phyloP scores from a whole-genome alignment of 2,797 vertebrate genomes.

The Eleutherodactylus coqui region DNA sequence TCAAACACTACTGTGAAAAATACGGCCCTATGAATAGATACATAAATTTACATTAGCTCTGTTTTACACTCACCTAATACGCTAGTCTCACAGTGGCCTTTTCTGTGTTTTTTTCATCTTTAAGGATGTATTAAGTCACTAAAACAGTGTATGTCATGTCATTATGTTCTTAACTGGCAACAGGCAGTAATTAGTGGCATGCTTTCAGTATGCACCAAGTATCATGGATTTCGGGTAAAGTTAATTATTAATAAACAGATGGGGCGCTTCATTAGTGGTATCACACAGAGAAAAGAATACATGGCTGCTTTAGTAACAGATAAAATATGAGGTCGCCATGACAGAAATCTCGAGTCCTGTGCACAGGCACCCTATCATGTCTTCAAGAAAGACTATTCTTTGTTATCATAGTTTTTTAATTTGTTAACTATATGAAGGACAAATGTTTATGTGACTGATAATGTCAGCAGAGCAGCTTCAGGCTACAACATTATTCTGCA shows the following conservation, averaged over 20 bases:
- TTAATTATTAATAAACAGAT: conserved; percentile 34
- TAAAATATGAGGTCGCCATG: not conserved
- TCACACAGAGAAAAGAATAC: conserved; percentile 7
- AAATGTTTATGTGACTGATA: not conserved
- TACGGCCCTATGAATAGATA: too few relatives aligned
- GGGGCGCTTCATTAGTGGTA: conserved; percentile 14
- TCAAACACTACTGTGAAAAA: too few relatives aligned
- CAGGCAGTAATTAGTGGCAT: not conserved
- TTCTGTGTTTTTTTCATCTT: not conserved
- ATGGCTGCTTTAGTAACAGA: conserved; percentile 21
- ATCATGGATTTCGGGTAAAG: conserved; percentile 26
- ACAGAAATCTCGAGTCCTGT: not conserved
- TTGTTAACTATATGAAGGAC: not conserved
- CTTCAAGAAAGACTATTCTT: not conserved
- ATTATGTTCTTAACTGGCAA: conserved; percentile 13
- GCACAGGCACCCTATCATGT: not conserved
- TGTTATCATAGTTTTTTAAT: not conserved
- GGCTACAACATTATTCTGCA: not conserved
- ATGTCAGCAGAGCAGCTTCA: not conserved
- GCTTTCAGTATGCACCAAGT: conserved; percentile 10
- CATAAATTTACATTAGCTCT: too few relatives aligned
- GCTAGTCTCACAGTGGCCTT: too few relatives aligned
- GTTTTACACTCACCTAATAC: too few relatives aligned
- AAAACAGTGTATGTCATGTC: not conserved
- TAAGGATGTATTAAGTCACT: not conserved